A percentile compares a stretch with the other conserved stretches of the same genome.
These are phyloP conservation scores for Ovis canadensis DNA, from an alignment of 2,113 vertebrate species.

Conservation along the genomic window DNA sequence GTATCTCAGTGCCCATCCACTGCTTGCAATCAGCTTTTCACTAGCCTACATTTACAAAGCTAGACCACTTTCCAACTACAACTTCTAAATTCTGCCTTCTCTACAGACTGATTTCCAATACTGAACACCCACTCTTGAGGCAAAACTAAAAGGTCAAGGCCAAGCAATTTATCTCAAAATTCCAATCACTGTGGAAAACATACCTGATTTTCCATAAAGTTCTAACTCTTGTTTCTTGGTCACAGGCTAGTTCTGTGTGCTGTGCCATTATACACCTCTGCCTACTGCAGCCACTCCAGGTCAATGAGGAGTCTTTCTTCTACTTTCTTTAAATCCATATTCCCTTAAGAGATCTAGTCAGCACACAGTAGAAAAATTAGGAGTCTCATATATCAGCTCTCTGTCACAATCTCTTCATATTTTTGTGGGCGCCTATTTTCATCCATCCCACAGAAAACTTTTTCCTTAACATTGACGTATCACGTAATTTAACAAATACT, in stretches of 20 bases:
- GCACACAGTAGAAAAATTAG: background rate
- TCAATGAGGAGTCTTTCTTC: background rate
- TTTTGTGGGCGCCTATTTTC: background rate
- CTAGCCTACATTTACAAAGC: background rate
- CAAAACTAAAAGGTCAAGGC: background rate
- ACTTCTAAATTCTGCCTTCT: constrained; percentile 11
- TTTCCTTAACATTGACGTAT: background rate
- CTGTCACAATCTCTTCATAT: background rate
- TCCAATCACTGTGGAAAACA: constrained; percentile 4
- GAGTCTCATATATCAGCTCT: background rate
- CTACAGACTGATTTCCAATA: background rate
- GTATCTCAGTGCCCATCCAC: background rate
- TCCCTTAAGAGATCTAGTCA: background rate
- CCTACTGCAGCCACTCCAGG: background rate
- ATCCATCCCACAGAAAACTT: constrained; percentile 4
- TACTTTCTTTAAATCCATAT: background rate
- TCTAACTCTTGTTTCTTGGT: background rate
- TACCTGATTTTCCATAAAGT: background rate
- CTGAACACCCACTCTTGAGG: background rate
- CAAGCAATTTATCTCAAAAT: background rate
- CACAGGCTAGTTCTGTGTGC: background rate
- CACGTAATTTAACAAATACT: constrained; percentile 1
- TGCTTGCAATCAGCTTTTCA: background rate
- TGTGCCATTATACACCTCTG: background rate
- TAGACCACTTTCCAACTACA: background rate